Evolutionary conservation across 2,888 invertebrate species (phyloP).

Genomic region (Leptinotarsa juncta): DNA sequence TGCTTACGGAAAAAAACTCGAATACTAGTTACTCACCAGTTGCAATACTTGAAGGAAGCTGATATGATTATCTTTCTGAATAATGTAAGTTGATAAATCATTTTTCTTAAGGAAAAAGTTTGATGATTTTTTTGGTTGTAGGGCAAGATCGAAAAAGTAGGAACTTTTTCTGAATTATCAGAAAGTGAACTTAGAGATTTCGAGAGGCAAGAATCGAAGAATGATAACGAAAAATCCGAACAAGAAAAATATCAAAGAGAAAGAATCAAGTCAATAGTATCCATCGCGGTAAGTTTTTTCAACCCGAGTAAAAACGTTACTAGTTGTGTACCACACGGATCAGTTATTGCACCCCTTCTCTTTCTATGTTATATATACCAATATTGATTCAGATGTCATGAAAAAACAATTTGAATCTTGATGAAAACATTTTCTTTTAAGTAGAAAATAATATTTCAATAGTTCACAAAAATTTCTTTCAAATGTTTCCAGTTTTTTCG

Average conservation of each 20-base stretch:
- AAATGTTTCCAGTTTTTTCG: too few relatives aligned
- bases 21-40: constrained; percentile 86
- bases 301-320: too few relatives aligned
- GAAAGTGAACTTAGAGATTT: constrained; percentile 62
- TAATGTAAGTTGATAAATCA: constrained; percentile 65
- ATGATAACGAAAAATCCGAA: constrained; percentile 46
- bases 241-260: constrained; percentile 40
- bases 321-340: too few relatives aligned
- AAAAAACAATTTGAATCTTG: too few relatives aligned
- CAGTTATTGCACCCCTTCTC: too few relatives aligned
- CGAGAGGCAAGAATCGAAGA: constrained; percentile 49
- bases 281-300: constrained; percentile 53
- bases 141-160: constrained; percentile 73
- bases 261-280: constrained; percentile 48
- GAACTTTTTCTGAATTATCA: constrained; percentile 70
- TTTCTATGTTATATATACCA: too few relatives aligned
- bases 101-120: too few relatives aligned
- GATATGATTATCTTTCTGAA: constrained; percentile 76
- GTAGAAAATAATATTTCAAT: too few relatives aligned
- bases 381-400: too few relatives aligned
- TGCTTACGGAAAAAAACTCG: constrained; percentile 73
- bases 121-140: constrained; percentile 53
- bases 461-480: too few relatives aligned
- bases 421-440: too few relatives aligned
- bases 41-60: constrained; percentile 79